Base-by-base conservation (phyloP, 2,797 vertebrate genomes). In the Acridotheres tristis region DNA sequence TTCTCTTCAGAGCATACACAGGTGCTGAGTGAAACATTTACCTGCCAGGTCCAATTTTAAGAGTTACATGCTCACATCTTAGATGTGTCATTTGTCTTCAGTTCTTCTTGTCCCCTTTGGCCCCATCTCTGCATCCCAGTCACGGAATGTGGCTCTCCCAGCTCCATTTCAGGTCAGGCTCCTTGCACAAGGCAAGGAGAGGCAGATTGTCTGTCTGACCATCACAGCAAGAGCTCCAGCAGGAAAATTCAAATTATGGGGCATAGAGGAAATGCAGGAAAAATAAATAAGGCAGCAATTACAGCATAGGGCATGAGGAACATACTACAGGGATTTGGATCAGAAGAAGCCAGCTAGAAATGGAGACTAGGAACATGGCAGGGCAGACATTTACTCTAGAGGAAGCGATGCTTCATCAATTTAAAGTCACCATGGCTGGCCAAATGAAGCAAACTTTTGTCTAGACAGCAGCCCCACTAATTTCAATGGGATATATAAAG, bases 391-490 rank as follows among this genome's bases (percentile, higher is more conserved):
- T 45, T 42, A n/a, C 9, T 63, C 30, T 13, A 67, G 42, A 71
- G 20, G 32, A 89, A 38, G 21, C 2, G 2, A 53, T 1, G 1
- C 17, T 79, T 82, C 76, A 38, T 40, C 42, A 42, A 7, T 57
- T 63, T 58, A 55, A 83, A 80, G 65, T 11, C 47, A 54, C 11
- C 13, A 2, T 2, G 6, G 10, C 4, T 72, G 66, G 29, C 51
- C 66, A 85, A 72, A 80, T 61, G 29, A 89, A 83, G n/a, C 7
- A 91, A 90, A 85, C 48, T 54, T 87, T 62, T 50, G 47, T 76
- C 22, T 29, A 20, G 40, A 17, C 53, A 75, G 50, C 38, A 79
- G 55, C 54, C 68, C 10, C 20, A 13, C 14, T 69, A 55, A 66
- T 58, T 72, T 74, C 59, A 89, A 27, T 40, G 55, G 59, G 66